Conservation (phyloP, 2,888 invertebrate genomes). For the Campoletis raptor region DNA sequence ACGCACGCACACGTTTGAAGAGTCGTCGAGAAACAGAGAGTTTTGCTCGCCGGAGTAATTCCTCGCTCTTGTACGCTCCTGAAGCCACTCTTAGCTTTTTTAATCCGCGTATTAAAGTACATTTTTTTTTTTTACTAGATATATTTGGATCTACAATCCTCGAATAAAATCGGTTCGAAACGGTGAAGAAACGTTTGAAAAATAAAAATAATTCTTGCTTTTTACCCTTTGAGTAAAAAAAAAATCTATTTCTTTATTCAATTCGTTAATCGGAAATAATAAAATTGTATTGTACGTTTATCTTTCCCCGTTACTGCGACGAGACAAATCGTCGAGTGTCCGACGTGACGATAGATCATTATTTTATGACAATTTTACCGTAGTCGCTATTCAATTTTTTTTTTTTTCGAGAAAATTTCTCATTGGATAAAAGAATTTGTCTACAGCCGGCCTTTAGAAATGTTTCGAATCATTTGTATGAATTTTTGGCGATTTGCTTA, state of each 20-base stretch:
- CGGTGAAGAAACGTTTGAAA: neutral
- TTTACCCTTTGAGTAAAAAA: too few relatives aligned
- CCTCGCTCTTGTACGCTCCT: constrained; percentile 54
- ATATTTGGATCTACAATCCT: neutral
- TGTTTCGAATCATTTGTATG: neutral
- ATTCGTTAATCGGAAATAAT: too few relatives aligned
- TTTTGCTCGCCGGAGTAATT: constrained; percentile 47
- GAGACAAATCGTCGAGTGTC: neutral
- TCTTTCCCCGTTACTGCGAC: too few relatives aligned
- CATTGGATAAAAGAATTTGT: neutral
- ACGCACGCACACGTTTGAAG: constrained; percentile 19
- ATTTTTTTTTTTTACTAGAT: neutral
- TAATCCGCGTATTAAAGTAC: neutral
- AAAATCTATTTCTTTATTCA: too few relatives aligned
- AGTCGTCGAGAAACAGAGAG: constrained; percentile 33
- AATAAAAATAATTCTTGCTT: neutral
- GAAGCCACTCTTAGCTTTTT: constrained; percentile 58
- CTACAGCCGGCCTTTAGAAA: neutral
- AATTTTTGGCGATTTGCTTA: neutral
- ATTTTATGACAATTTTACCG: too few relatives aligned
- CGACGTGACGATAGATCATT: too few relatives aligned
- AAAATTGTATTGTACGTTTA: too few relatives aligned
- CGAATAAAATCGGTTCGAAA: neutral
- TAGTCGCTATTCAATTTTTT: neutral
- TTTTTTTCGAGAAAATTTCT: neutral